phyloP scores from a whole-genome alignment of 2,888 invertebrate genomes.

The Entomobrya proxima region DNA sequence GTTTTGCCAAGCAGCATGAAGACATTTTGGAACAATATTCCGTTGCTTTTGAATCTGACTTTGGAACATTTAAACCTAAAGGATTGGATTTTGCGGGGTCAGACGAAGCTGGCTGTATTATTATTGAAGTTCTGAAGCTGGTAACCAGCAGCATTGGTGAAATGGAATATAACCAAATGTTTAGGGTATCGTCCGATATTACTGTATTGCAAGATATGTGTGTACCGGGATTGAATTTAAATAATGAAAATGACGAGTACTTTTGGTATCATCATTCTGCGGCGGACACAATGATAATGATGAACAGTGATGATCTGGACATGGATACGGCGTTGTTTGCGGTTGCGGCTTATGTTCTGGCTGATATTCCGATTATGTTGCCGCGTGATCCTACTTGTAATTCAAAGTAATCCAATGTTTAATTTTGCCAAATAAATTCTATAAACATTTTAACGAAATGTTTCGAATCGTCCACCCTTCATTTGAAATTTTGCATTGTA shows the following conservation, averaged over 20 bases:
- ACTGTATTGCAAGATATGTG: conserved; percentile 74
- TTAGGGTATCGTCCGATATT: too few species aligned
- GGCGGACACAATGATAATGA: conserved; percentile 78
- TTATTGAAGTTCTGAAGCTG: conserved; percentile 59
- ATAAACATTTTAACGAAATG: too few species aligned
- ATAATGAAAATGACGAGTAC: conserved; percentile 77
- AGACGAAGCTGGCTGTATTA: conserved; percentile 52
- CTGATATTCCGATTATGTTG: too few species aligned
- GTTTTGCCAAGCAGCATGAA: conserved; percentile 46
- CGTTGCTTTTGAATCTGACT: conserved; percentile 54
- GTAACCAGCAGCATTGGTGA: conserved; percentile 75
- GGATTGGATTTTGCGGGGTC: conserved; percentile 54
- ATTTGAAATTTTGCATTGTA: too few species aligned
- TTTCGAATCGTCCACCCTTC: too few species aligned
- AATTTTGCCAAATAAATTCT: too few species aligned
- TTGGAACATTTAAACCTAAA: conserved; percentile 46
- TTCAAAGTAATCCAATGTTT: too few species aligned
- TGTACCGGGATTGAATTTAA: conserved; percentile 77
- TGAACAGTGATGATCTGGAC: conserved; percentile 77
- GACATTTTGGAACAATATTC: conserved; percentile 50
- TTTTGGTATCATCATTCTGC: conserved; percentile 78
- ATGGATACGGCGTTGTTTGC: conserved; percentile 77
- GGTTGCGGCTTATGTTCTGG: too few species aligned
- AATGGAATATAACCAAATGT: too few species aligned
- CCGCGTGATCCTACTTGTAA: too few species aligned